A percentile compares a stretch with the other conserved stretches of the same genome.
phyloP scores from a whole-genome alignment of 2,888 invertebrate genomes.

The Deroplatys truncata region DNA sequence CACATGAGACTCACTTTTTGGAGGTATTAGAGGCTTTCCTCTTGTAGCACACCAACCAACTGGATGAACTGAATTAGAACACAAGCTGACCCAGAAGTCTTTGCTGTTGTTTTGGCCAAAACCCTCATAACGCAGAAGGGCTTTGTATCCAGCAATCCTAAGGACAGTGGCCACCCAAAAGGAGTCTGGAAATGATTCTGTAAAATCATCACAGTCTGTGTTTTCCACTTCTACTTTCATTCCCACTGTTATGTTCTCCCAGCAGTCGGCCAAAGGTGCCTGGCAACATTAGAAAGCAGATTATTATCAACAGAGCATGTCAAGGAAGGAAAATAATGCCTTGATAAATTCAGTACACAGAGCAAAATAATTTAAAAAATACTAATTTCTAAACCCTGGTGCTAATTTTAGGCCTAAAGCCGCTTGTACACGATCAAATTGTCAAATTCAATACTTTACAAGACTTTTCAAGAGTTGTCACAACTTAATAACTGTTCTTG shows the following conservation, averaged over 20 bases:
- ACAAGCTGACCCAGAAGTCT: constrained; percentile 96
- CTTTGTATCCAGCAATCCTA: constrained; percentile 64
- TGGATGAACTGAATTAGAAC: constrained; percentile 91
- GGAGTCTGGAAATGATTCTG: constrained; percentile 74
- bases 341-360: neutral
- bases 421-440: too few relatives aligned
- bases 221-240: constrained; percentile 93
- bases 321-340: neutral
- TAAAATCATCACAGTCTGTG: constrained; percentile 77
- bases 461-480: too few relatives aligned
- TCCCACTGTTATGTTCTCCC: constrained; percentile 80
- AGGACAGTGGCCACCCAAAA: constrained; percentile 97
- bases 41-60: constrained; percentile 97
- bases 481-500: too few relatives aligned
- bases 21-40: constrained; percentile 92
- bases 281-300: constrained; percentile 34
- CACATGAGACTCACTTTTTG: constrained; percentile 58
- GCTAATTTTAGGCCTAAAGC: too few relatives aligned
- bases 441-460: too few relatives aligned
- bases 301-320: neutral
- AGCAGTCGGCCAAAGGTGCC: constrained; percentile 84
- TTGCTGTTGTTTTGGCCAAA: constrained; percentile 82
- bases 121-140: constrained; percentile 75
- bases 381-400: too few relatives aligned
- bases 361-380: too few relatives aligned